A percentile compares a stretch with the other conserved stretches of the same genome.
Conservation (phyloP, 64 coral and sea anemone genomes). For the Cladopsammia gracilis region DNA sequence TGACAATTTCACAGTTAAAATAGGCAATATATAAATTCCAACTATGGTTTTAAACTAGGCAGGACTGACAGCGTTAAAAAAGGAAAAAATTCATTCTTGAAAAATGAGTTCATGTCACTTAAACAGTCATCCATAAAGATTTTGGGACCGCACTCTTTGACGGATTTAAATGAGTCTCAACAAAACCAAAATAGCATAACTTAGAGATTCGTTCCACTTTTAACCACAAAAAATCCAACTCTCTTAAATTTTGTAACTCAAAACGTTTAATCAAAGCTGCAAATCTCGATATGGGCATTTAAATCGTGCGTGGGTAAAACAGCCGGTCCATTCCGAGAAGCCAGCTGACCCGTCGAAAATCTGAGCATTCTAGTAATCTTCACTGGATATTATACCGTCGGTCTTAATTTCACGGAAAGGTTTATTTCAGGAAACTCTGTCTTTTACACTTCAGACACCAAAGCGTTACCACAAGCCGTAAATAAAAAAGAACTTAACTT, state of each 20-base stretch:
- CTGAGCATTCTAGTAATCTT: neutral
- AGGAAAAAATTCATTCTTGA: too few relatives aligned
- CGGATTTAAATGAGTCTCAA: too few relatives aligned
- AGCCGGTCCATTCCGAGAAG: neutral
- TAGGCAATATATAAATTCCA: too few relatives aligned
- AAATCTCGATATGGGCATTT: neutral
- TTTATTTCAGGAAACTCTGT: neutral
- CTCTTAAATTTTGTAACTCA: constrained; percentile 29
- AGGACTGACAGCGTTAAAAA: too few relatives aligned
- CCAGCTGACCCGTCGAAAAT: neutral
- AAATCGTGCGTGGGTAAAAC: neutral
- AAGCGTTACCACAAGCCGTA: neutral
- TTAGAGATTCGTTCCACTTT: neutral
- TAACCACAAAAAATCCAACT: neutral
- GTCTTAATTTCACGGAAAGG: constrained; percentile 16
- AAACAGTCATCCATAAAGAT: too few relatives aligned
- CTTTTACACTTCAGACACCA: neutral
- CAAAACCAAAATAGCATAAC: too few relatives aligned
- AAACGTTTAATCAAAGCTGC: constrained; percentile 20
- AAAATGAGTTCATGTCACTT: too few relatives aligned
- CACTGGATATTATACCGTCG: neutral
- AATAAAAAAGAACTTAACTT: neutral
- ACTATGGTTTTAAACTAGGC: too few relatives aligned
- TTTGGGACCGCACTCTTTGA: too few relatives aligned
- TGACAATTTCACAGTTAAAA: too few relatives aligned